Evolutionary conservation across 2,797 vertebrate genomes (phyloP).

Genomic region (Ctenochaetus hawaiiensis): DNA sequence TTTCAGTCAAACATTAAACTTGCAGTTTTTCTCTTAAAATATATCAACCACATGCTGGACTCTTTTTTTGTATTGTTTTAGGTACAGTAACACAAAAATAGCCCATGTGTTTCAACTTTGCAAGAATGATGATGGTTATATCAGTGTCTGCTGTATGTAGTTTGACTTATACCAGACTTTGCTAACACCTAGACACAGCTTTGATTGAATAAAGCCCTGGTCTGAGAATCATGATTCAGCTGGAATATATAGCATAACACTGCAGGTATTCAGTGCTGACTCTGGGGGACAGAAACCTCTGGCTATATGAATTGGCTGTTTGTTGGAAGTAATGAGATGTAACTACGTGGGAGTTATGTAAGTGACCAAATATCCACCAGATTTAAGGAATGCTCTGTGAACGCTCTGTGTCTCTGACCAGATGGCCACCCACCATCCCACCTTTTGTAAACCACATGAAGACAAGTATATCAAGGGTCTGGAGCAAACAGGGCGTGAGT

Average conservation of each 20-base stretch:
- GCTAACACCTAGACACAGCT: constrained; percentile 54
- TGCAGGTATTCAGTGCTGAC: constrained; percentile 77
- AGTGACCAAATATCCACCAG: constrained; percentile 80
- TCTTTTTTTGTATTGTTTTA: constrained; percentile 7
- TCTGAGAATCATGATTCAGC: constrained; percentile 79
- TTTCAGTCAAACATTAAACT: not conserved
- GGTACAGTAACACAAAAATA: constrained; percentile 14
- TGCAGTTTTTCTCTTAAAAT: not conserved
- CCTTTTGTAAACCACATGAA: constrained; percentile 83
- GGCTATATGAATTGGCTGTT: constrained; percentile 77
- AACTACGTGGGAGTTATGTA: constrained; percentile 85
- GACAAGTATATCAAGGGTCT: constrained; percentile 49
- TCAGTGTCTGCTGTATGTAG: constrained; percentile 41
- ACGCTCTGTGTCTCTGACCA: constrained; percentile 67
- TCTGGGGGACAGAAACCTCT: constrained; percentile 75
- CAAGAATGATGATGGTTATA: constrained; percentile 24
- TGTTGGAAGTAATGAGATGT: constrained; percentile 84
- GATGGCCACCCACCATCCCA: constrained; percentile 80
- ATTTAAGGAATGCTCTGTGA: constrained; percentile 78
- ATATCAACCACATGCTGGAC: not conserved
- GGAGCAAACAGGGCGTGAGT: constrained; percentile 55
- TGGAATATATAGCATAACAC: constrained; percentile 77
- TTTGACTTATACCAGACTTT: constrained; percentile 47
- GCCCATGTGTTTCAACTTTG: constrained; percentile 16
- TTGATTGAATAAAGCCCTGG: constrained; percentile 61